Base-by-base conservation (phyloP, 1,140 invertebrate species). In the Notospermus geniculatus region DNA sequence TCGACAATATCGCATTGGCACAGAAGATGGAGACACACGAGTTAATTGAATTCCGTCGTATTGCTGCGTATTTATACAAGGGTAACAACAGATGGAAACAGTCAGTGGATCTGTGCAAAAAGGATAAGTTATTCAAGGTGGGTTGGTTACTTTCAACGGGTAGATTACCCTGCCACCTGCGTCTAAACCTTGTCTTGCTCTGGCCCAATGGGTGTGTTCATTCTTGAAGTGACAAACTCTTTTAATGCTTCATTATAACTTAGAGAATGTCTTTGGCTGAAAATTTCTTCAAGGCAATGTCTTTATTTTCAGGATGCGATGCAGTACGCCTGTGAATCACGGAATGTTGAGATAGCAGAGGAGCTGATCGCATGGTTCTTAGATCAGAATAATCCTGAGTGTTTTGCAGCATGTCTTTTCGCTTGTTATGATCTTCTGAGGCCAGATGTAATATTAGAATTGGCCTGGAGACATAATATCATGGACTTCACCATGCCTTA, bases 1-100 rank as follows among this genome's bases (percentile, higher is more conserved):
- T 99, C 82, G 97, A 99, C 83, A 99, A 97, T 71, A 99, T 99
- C 73, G 90, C 93, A 1, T 83, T 99, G 59, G 97, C 97, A 2
- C 95, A 98, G 82, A 91, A 92, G 75, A 83, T 99, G 22, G 97
- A 99, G 82, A 98, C 97, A 82, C 97, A 99, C 79, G 96, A 99
- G 83, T 85, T 99, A 43, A 97, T 97, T 55, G 97, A 99, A 83
- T 99, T 99, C 83, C 87, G 97, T 82, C 88, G 97, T 71, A 99
- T 99, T 79, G 96, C 97, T 41, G 97, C 97, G 28, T 99, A 99
- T 81, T 83, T 99, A 28, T 99, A 99, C 85, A 99, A 98, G 86
- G 95, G 96, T 66, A 99, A 99, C 83, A 99, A 99, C 81, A 87
- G 97, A 80, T 99, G 97, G 97, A 98, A 98, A 83, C 97, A 99